These are phyloP conservation scores for Miichthys miiuy DNA, from an alignment of 2,797 vertebrate species.

Conservation along the genomic window DNA sequence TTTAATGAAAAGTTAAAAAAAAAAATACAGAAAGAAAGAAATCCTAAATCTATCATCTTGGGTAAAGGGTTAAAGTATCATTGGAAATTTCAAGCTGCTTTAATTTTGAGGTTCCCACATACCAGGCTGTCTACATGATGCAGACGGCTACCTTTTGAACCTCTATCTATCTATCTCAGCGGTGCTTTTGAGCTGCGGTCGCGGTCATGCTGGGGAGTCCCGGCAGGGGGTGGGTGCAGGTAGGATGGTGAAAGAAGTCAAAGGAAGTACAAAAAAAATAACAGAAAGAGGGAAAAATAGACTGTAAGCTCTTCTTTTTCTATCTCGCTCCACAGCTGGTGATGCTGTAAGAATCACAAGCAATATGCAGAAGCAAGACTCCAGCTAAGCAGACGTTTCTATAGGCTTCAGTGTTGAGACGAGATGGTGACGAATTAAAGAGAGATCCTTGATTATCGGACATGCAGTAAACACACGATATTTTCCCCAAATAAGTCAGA, in stretches of 20 bases:
- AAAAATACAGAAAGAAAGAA: conserved; percentile 29
- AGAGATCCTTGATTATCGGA: no score
- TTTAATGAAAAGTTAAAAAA: conserved; percentile 33
- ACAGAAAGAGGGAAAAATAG: conserved; percentile 10
- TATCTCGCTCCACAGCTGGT: conserved; percentile 5
- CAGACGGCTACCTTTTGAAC: conserved; percentile 55
- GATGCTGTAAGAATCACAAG: background rate
- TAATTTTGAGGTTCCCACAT: conserved; percentile 50
- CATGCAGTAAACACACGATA: no score
- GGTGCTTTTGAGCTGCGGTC: conserved; percentile 31
- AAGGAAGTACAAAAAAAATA: conserved; percentile 26
- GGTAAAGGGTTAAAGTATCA: conserved; percentile 53
- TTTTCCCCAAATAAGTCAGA: no score
- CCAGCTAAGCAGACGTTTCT: background rate
- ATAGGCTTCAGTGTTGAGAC: no score
- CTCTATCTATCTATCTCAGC: conserved; percentile 33
- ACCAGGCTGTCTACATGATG: conserved; percentile 21
- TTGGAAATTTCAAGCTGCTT: conserved; percentile 63
- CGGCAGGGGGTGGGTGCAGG: conserved; percentile 26
- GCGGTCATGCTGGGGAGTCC: conserved; percentile 36
- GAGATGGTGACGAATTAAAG: no score
- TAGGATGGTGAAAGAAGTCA: background rate
- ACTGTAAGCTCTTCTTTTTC: conserved; percentile 9
- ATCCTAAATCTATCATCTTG: conserved; percentile 16
- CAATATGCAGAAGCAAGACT: background rate